These are phyloP conservation scores for Pelobates fuscus DNA, from an alignment of 2,113 vertebrate species.

Conservation along the genomic window DNA sequence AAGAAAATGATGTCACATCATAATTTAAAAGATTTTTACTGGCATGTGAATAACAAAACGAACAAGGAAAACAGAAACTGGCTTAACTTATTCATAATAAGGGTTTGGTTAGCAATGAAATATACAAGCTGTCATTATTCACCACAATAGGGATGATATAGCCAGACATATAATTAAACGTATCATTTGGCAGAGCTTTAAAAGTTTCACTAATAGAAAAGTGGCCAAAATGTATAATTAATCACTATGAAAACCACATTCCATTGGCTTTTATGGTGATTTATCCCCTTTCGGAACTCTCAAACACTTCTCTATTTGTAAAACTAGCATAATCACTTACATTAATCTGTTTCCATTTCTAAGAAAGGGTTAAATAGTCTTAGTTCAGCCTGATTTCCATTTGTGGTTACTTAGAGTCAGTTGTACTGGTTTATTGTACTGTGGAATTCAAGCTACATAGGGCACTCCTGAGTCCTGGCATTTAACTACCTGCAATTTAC, in stretches of 20 bases:
- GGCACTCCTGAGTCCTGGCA: conserved; percentile 36
- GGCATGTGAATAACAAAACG: conserved; percentile 1
- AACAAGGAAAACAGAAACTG: conserved; percentile 29
- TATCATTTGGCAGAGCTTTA: conserved; percentile 18
- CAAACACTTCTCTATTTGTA: no score
- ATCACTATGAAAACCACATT: no score
- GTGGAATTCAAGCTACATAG: conserved; percentile 36
- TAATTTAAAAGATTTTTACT: conserved; percentile 11
- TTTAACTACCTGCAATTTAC: conserved; percentile 12
- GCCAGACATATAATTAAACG: conserved; percentile 16
- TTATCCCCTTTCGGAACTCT: no score
- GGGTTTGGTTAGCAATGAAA: conserved; percentile 30
- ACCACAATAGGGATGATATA: conserved; percentile 8
- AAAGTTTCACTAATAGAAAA: no score
- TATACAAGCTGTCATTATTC: conserved; percentile 32
- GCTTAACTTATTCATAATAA: conserved; percentile 7
- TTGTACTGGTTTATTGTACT: conserved; percentile 28
- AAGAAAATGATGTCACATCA: not conserved
- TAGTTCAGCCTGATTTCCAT: not conserved
- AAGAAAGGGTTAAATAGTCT: not conserved
- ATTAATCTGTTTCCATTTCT: conserved; percentile 20
- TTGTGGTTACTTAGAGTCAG: conserved; percentile 7
- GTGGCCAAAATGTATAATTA: no score
- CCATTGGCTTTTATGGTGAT: no score
- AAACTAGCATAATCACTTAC: no score